These are phyloP conservation scores for Allolobophora icterica DNA, from an alignment of 2,888 invertebrate genomes.

Conservation along the genomic window DNA sequence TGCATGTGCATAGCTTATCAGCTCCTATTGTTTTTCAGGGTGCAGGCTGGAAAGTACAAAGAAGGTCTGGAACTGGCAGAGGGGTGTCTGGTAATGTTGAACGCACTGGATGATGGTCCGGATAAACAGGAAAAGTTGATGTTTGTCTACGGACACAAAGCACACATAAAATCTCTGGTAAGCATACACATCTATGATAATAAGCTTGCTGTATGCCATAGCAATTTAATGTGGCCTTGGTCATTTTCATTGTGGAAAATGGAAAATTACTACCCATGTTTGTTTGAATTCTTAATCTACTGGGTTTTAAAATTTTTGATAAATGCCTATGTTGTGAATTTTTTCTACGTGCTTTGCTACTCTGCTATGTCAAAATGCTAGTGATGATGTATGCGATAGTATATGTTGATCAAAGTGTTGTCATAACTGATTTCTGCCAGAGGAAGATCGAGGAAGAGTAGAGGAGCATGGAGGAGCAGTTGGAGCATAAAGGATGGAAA, in stretches of 20 bases:
- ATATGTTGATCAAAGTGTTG: not conserved
- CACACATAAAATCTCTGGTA: slow-evolving; percentile 19
- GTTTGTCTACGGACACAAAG: not conserved
- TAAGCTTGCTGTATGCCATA: not conserved
- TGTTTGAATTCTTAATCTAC: not conserved
- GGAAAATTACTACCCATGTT: not conserved
- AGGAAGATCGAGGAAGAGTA: too few relatives aligned
- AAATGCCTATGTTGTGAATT: not conserved
- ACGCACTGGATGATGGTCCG: not conserved
- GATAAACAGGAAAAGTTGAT: slow-evolving; percentile 4
- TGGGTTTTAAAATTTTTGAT: not conserved
- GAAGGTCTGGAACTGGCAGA: slow-evolving; percentile 18
- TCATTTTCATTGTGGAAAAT: not conserved
- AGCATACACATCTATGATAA: not conserved
- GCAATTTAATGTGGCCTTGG: not conserved
- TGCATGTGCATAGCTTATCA: not conserved
- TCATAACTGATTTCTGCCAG: too few relatives aligned
- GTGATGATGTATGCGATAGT: not conserved
- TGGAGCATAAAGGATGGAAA: too few relatives aligned
- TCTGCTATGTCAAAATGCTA: not conserved
- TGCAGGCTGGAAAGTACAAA: slow-evolving; percentile 31
- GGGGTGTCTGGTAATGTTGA: not conserved
- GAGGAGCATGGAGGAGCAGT: too few relatives aligned
- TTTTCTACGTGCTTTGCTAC: not conserved
- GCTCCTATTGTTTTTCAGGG: not conserved